Percentiles rank a stretch among this genome's conserved stretches.
phyloP scores from a whole-genome alignment of 2,888 invertebrate species.

The Drosophila differens region DNA sequence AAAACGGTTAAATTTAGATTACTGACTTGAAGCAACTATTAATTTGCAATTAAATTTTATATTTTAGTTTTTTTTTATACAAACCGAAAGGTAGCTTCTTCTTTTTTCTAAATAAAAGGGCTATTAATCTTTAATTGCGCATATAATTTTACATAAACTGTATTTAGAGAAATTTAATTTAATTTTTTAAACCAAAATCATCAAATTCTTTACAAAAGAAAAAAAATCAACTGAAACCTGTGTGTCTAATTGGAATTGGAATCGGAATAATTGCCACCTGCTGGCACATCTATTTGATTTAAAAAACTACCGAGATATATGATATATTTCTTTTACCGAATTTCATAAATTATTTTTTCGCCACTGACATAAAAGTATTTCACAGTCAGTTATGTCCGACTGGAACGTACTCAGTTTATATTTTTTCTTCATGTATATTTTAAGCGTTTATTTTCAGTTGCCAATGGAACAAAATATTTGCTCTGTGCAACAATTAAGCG shows the following conservation, averaged over 20 bases:
- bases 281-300: background rate
- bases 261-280: background rate
- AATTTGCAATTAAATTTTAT: background rate
- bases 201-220: background rate
- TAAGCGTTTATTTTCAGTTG: background rate
- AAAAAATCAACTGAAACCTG: background rate
- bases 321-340: background rate
- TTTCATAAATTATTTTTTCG: background rate
- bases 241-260: background rate
- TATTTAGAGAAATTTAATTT: background rate
- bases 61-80: background rate
- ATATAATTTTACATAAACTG: background rate
- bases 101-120: background rate
- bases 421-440: background rate
- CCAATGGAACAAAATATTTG: too few relatives aligned
- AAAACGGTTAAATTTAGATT: background rate
- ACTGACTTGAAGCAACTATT: background rate
- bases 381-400: background rate
- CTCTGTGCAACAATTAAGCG: background rate
- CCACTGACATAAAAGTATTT: background rate
- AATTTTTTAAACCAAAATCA: background rate
- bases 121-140: background rate
- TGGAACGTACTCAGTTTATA: background rate
- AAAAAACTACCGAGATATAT: background rate
- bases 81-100: background rate